Conservation (phyloP, 2,888 invertebrate species). For the Physocephala rufipes region DNA sequence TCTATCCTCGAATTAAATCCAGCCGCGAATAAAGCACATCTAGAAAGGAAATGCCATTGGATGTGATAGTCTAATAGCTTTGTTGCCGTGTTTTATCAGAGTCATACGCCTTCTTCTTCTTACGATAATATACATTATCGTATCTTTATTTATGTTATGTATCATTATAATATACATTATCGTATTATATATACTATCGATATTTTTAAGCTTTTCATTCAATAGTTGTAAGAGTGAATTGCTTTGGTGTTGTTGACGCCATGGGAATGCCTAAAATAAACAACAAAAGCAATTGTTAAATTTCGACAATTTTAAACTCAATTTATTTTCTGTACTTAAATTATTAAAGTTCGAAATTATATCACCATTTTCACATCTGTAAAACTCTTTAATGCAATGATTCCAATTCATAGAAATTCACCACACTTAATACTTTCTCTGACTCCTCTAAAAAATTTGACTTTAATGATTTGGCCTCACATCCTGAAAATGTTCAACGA, state of each 20-base stretch:
- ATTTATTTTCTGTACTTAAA: too few species aligned
- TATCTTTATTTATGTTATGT: conserved; percentile 35
- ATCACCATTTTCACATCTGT: too few species aligned
- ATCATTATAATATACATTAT: background rate
- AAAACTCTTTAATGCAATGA: too few species aligned
- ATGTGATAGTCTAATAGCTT: too few species aligned
- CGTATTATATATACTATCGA: background rate
- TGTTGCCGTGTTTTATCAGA: background rate
- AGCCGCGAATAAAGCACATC: too few species aligned
- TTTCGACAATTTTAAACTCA: too few species aligned
- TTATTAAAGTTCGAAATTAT: too few species aligned
- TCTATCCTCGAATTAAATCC: too few species aligned
- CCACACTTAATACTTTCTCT: background rate
- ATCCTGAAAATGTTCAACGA: background rate
- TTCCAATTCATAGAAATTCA: too few species aligned
- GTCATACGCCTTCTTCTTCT: background rate
- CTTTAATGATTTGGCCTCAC: too few species aligned
- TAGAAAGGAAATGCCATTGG: too few species aligned
- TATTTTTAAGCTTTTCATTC: conserved; percentile 67
- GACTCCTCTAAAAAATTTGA: background rate
- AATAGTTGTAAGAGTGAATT: conserved; percentile 66
- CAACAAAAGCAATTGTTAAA: conserved; percentile 32
- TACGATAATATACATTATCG: background rate
- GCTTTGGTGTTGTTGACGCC: conserved; percentile 85
- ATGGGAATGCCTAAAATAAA: conserved; percentile 82